These are phyloP conservation scores for Creontiades dilutus DNA, from an alignment of 2,888 invertebrate species.

Conservation along the genomic window DNA sequence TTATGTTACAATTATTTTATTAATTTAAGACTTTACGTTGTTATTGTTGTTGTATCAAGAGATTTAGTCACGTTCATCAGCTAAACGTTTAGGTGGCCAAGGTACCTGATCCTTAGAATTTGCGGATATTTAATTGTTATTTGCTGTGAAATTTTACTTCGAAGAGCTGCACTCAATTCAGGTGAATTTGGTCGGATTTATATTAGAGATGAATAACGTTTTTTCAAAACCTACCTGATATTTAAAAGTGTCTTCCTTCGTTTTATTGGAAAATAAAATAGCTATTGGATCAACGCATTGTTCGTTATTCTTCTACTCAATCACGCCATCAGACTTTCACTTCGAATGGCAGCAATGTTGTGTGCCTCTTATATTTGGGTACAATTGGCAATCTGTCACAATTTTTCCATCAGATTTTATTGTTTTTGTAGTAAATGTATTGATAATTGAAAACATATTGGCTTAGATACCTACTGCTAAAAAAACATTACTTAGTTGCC, in stretches of 20 bases:
- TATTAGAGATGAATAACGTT: not conserved
- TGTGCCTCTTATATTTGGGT: too few species aligned
- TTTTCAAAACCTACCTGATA: constrained; percentile 3
- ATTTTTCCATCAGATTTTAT: too few species aligned
- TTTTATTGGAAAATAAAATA: constrained; percentile 25
- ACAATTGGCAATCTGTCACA: too few species aligned
- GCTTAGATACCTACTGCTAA: too few species aligned
- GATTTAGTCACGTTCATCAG: not conserved
- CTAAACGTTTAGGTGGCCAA: not conserved
- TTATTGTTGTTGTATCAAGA: not conserved
- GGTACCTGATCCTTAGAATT: constrained; percentile 22
- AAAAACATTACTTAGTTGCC: too few species aligned
- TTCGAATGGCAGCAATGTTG: too few species aligned
- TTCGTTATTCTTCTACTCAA: not conserved
- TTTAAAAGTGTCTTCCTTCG: constrained; percentile 29
- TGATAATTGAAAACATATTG: too few species aligned
- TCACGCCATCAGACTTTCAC: too few species aligned
- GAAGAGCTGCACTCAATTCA: not conserved
- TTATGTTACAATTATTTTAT: too few species aligned
- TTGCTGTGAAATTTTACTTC: not conserved
- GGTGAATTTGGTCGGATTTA: constrained; percentile 14
- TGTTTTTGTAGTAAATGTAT: too few species aligned
- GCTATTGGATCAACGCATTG: not conserved
- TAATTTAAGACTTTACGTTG: not conserved
- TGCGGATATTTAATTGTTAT: not conserved